Percentiles rank a stretch among this genome's conserved stretches.
Evolutionary conservation across 2,888 invertebrate species (phyloP).

Genomic region (Polyommatus iphigenia): DNA sequence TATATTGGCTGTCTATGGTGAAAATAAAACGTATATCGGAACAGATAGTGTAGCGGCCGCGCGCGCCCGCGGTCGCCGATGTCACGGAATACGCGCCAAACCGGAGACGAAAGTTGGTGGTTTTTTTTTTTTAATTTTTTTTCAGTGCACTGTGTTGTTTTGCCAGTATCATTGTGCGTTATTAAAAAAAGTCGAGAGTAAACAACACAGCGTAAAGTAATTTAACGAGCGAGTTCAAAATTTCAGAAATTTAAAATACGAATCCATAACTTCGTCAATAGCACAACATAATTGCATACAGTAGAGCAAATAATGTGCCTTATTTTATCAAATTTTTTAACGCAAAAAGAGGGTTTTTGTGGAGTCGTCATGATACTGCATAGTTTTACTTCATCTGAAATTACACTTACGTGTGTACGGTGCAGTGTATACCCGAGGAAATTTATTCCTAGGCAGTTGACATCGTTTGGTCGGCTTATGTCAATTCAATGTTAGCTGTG

Average conservation of each 20-base stretch:
- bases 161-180: neutral
- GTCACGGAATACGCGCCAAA: conserved; percentile 20
- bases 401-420: too few relatives aligned
- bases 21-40: conserved; percentile 62
- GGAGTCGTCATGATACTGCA: too few relatives aligned
- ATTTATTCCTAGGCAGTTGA: too few relatives aligned
- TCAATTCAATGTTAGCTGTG: too few relatives aligned
- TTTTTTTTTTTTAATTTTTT: neutral
- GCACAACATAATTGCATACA: too few relatives aligned
- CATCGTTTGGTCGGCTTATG: too few relatives aligned
- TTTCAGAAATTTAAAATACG: neutral
- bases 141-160: neutral
- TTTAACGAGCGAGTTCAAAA: neutral
- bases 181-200: neutral
- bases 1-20: conserved; percentile 52
- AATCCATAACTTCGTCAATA: neutral
- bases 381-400: too few relatives aligned
- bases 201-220: neutral
- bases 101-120: neutral
- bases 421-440: too few relatives aligned
- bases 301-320: too few relatives aligned
- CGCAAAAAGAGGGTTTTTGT: too few relatives aligned
- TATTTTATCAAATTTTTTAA: too few relatives aligned
- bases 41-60: conserved; percentile 59
- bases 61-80: conserved; percentile 47